Conservation (phyloP, 2,113 vertebrate genomes). For the Syngnathus typhle region DNA sequence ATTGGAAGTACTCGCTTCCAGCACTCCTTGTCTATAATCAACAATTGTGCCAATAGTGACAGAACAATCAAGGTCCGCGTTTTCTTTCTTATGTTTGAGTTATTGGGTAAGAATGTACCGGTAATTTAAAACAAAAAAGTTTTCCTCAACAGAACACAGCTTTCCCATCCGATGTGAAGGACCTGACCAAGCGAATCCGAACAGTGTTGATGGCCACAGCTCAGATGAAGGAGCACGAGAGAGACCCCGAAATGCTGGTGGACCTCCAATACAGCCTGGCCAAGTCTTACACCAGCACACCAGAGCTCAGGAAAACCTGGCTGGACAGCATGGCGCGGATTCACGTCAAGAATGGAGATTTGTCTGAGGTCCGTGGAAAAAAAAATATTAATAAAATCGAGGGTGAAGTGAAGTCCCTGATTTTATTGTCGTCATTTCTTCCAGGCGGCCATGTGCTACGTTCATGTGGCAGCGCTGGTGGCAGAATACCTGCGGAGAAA, state of each 20-base stretch:
- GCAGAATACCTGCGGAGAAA: conserved; percentile 91
- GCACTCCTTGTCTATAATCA: conserved; percentile 96
- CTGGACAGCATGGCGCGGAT: conserved; percentile 98
- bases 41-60: conserved; percentile 97
- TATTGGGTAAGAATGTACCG: neutral
- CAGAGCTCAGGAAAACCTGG: conserved; percentile 96
- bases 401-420: neutral
- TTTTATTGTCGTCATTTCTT: conserved; percentile 18
- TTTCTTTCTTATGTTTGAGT: neutral
- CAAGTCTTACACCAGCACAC: conserved; percentile 96
- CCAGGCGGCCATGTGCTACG: conserved; percentile 94
- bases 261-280: conserved; percentile 98
- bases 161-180: conserved; percentile 94
- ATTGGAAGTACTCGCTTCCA: conserved; percentile 97
- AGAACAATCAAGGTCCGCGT: conserved; percentile 84
- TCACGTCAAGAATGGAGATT: conserved; percentile 94
- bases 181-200: conserved; percentile 94
- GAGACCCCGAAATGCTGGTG: conserved; percentile 97
- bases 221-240: conserved; percentile 98
- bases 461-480: conserved; percentile 90
- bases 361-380: conserved; percentile 80
- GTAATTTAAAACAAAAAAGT: neutral
- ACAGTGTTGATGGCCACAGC: conserved; percentile 97
- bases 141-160: conserved; percentile 79
- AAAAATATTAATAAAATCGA: too few species aligned